Conservation (phyloP, 2,797 vertebrate species). For the Emys orbicularis region DNA sequence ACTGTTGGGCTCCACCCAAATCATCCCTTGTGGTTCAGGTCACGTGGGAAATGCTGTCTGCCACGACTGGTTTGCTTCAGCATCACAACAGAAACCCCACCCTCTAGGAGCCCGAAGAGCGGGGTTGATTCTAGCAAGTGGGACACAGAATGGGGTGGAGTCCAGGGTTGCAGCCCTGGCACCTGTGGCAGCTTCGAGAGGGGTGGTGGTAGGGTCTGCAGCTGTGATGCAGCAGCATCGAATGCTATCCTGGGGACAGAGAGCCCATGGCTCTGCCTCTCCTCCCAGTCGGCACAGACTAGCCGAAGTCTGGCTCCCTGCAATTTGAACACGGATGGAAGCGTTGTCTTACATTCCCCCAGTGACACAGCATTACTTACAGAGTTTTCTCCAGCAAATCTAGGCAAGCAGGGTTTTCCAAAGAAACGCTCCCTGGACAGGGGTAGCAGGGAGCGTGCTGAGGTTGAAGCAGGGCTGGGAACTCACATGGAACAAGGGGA, state of each 20-base stretch:
- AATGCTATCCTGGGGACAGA: not conserved
- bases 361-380: not conserved
- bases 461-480: not conserved
- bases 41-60: not conserved
- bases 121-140: not conserved
- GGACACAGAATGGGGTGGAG: not conserved
- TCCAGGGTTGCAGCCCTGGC: too few species aligned
- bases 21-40: not conserved
- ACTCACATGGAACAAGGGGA: not conserved
- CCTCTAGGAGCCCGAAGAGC: not conserved
- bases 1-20: not conserved
- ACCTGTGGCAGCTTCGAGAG: not conserved
- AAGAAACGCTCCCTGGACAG: not conserved
- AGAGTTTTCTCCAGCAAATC: too few species aligned
- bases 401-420: too few species aligned
- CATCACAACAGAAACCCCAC: not conserved
- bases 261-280: not conserved
- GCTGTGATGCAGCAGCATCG: too few species aligned
- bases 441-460: accelerated
- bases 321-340: too few species aligned
- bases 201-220: too few species aligned
- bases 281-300: not conserved
- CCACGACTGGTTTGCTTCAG: not conserved
- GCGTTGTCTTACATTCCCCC: too few species aligned
- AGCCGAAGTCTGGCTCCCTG: not conserved